Conservation (phyloP, 2,888 invertebrate species). For the Tortrix viridana region DNA sequence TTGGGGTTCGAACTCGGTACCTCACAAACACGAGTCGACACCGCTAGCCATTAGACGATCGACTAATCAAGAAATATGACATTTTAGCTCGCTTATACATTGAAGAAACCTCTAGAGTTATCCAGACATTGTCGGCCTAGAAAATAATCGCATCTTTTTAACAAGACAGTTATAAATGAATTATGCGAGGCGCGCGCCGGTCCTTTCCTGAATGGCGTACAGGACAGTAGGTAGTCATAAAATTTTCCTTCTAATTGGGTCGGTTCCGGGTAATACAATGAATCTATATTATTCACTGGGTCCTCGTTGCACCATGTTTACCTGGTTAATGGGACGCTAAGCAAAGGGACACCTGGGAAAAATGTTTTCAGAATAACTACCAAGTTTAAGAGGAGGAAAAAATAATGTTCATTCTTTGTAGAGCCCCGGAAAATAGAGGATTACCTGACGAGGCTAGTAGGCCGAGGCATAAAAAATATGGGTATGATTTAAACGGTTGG, state of each 20-base stretch:
- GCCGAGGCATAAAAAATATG: no score
- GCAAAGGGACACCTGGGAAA: conserved; percentile 23
- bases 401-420: no score
- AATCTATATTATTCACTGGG: conserved; percentile 22
- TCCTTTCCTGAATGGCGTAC: conserved; percentile 35
- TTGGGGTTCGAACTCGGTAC: no score
- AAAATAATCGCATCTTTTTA: conserved; percentile 12
- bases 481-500: no score
- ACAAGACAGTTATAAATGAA: conserved; percentile 31
- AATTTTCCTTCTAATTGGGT: conserved; percentile 37
- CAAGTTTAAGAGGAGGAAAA: neutral
- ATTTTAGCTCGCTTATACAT: no score
- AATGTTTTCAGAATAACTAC: conserved; percentile 2
- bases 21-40: no score
- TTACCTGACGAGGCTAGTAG: no score
- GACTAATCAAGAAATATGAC: no score
- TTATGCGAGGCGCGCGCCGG: conserved; percentile 23
- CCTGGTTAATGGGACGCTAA: conserved; percentile 9
- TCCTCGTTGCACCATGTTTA: conserved; percentile 10
- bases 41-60: no score
- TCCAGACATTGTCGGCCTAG: neutral
- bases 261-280: conserved; percentile 31
- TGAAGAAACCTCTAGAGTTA: no score
- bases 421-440: no score
- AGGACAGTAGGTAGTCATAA: conserved; percentile 35